Evolutionary conservation across 2,113 vertebrate genomes (phyloP), one percentile per base, ranked within the genome.

Genomic region (Trematomus loennbergii): DNA sequence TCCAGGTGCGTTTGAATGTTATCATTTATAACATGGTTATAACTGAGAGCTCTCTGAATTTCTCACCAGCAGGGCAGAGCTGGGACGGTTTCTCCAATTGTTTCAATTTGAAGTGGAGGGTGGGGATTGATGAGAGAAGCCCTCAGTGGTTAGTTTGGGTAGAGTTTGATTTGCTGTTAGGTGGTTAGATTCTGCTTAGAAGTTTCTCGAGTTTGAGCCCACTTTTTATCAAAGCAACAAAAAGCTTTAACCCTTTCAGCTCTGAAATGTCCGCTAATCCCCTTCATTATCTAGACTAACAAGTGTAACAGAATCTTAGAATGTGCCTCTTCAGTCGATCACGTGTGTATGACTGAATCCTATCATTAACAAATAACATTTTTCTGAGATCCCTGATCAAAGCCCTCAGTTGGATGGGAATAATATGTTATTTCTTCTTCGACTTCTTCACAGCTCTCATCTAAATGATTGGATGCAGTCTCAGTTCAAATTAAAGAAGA

Each of bases 221-320:
- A 20, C 66, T 74, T 69, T 40, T 40, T 40, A 63, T 74, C 71
- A 82, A 86, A 90, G 74, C 73, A 87, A 83, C 20, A 75, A 48
- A 82, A 40, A 58, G 75, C 77, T 87, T 94, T 94, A 95, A 95
- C 94, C 95, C 95, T 95, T 95, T 94, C 94, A 94, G 93, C 82
- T 78, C 17, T 20, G 66, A 90, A 73, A 87, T 81, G 89, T 81
- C 84, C 82, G 1, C 86, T 84, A 85, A 79, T 52, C 59, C 82
- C 48, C 67, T 15, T 85, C 11, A 7, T 62, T 50, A 73, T 9
- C 54, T 85, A 59, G 33, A 59, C 74, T 78, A 48, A 12, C 8
- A 12, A 1, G 9, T 72, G 12, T 18, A 63, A 36, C 6, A 18
- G 0, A 0, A 20, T 63, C 50, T 78, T 15, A n/a, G 1, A 49